Base-by-base conservation (phyloP, 2,888 invertebrate species). In the Phlogophora meticulosa region DNA sequence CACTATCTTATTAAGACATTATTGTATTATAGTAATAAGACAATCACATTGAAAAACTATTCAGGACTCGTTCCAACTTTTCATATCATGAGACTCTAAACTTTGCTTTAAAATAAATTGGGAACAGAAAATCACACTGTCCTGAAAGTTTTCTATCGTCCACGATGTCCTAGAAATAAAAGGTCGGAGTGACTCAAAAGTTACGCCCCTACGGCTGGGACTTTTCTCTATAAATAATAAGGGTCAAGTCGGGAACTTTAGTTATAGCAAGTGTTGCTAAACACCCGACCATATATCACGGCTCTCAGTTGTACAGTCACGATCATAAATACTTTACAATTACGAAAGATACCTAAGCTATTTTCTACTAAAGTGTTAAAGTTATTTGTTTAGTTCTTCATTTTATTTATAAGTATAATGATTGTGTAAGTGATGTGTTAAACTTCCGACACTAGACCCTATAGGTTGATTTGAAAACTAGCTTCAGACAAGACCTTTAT, bases 211-310 rank as follows among this genome's bases (percentile, higher is more conserved):
- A 58, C 51, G 46, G 46, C 52, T 53, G 40, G 20, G 51, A 59
- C 48, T 60, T 63, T 59, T 62, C 56, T 55, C 53, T 80, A 73
- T 80, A 80, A 80, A 77, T 74, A 77, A 77, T 77, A 80, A 80
- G 74, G 74, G 77, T 74, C 77, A 69, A 77, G 62, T 70, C 48
- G 59, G 43, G 28, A 65, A 74, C 74, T 80, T 77, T 57, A 63
- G 56, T 63, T 69, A 56, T 22, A 48, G 46, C 34, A 60, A 76
- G 52, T 74, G 49, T 64, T 59, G 24, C 56, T 71, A 48, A 70
- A 71, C 58, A 67, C 17, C 51, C 11, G 34, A 17, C 42, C 48
- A 66, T 74, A 72, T 78, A 72, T 70, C 66, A 72, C 59, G 7
- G 11, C 52, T 48, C 43, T 55, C 45, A 48, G 48, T 46, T 22